Percentiles rank a stretch among this genome's conserved stretches.
These are phyloP conservation scores for Melanchra persicariae DNA, from an alignment of 2,888 invertebrate genomes.

Conservation along the genomic window DNA sequence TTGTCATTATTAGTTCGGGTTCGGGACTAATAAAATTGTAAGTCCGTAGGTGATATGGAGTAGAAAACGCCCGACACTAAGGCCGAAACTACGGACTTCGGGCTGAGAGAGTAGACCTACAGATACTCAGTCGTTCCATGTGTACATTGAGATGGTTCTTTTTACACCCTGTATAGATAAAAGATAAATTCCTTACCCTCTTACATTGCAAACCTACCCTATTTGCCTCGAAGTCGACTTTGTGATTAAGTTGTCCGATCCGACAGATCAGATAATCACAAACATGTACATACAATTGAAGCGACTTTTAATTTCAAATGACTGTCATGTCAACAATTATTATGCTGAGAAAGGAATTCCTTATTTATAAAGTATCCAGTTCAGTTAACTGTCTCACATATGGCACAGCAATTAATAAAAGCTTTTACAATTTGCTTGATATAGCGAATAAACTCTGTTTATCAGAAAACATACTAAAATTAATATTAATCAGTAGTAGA, in stretches of 20 bases:
- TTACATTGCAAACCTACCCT: constrained; percentile 23
- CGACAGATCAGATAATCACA: constrained; percentile 49
- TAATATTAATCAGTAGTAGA: too few relatives aligned
- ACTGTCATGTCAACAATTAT: constrained; percentile 12
- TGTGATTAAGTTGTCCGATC: constrained; percentile 65
- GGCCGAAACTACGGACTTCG: too few relatives aligned
- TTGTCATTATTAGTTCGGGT: too few relatives aligned
- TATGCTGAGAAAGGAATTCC: background rate
- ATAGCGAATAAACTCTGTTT: too few relatives aligned
- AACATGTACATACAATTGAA: constrained; percentile 28
- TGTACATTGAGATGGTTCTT: too few relatives aligned
- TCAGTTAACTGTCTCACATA: background rate
- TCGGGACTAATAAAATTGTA: too few relatives aligned
- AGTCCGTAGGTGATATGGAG: too few relatives aligned
- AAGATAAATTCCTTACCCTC: background rate
- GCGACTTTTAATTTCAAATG: constrained; percentile 24
- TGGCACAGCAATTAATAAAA: background rate
- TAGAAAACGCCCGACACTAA: too few relatives aligned
- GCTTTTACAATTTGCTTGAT: background rate
- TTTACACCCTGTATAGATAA: too few relatives aligned
- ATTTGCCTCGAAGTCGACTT: constrained; percentile 32
- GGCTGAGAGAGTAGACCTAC: too few relatives aligned
- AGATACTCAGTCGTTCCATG: too few relatives aligned
- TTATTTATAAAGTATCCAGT: background rate
- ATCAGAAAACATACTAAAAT: too few relatives aligned